phyloP scores from a whole-genome alignment of 1,140 invertebrate genomes.

The Drosophila bocki region DNA sequence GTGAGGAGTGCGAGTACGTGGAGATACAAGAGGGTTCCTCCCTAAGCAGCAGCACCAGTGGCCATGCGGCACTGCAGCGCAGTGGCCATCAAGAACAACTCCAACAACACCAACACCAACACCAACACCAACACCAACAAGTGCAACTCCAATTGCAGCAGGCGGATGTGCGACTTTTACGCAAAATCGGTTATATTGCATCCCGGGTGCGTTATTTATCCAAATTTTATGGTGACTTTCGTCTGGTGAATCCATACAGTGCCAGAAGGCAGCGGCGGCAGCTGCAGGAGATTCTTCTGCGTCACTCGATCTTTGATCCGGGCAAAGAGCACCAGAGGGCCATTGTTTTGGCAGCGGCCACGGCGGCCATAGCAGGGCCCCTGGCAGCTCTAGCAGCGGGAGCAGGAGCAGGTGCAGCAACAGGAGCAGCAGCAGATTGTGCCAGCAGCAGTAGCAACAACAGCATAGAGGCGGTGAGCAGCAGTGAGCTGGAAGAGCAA shows the following conservation, averaged over 20 bases:
- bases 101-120: slow-evolving; percentile 34
- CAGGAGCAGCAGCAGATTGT: background rate
- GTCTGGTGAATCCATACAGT: slow-evolving; percentile 76
- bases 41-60: slow-evolving; percentile 39
- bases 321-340: slow-evolving; percentile 67
- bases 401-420: slow-evolving; percentile 2
- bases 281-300: slow-evolving; percentile 75
- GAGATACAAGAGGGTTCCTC: slow-evolving; percentile 42
- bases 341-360: slow-evolving; percentile 63
- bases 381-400: slow-evolving; percentile 22
- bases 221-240: slow-evolving; percentile 79
- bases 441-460: slow-evolving; percentile 37
- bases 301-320: slow-evolving; percentile 79
- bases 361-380: slow-evolving; percentile 57
- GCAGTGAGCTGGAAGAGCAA: slow-evolving; percentile 47
- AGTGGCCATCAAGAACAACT: slow-evolving; percentile 25
- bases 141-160: slow-evolving; percentile 43
- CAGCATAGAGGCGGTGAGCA: slow-evolving; percentile 34
- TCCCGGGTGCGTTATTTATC: slow-evolving; percentile 74
- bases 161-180: slow-evolving; percentile 75
- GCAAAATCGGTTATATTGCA: slow-evolving; percentile 81
- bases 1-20: slow-evolving; percentile 42
- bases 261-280: slow-evolving; percentile 73
- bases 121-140: slow-evolving; percentile 38
- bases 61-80: slow-evolving; percentile 52